Base-by-base conservation (phyloP, 2,797 vertebrate genomes). In the Australoheros facetus region DNA sequence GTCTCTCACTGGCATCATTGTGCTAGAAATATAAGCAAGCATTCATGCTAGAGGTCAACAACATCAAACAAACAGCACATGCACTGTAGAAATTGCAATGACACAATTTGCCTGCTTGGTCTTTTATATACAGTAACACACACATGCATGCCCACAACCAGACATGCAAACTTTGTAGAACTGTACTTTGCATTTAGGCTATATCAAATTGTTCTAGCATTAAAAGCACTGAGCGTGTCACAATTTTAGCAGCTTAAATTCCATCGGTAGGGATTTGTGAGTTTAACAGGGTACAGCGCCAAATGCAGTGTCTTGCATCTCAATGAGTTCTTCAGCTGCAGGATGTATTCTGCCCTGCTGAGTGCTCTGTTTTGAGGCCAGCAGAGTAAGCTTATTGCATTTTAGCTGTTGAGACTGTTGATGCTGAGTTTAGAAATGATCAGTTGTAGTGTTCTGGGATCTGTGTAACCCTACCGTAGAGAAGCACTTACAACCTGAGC, bases 271-370 rank as follows among this genome's bases (percentile, higher is more conserved):
- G 91, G 90, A 94, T 92, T 92, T 92, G 89, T 75, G 84, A 87
- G 77, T 93, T 91, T 89, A 90, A 94, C 85, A 84, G 84, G 85
- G 78, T 87, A 82, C 80, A 84, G 89, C 82, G 88, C 84, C 74
- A 79, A 88, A 88, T 79, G 80, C 81, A 76, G 72, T 78, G 60
- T 69, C 82, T 87, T 92, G 92, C 90, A 93, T 94, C 88, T 92
- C 85, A 94, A 94, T 93, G 84, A 94, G 87, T 81, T 83, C 78
- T 87, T 90, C 86, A 91, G 88, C 89, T 87, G 88, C 90, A 89
- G 88, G 87, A 91, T 87, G 80, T 79, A 90, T 89, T 88, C 82
- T 74, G 82, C 81, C 90, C 87, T 85, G 90, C 89, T 92, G 91
- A 89, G 92, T 39, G 39, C 73, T 90, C 78, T 88, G 79, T 88